A percentile compares a stretch with the other conserved stretches of the same genome.
These are phyloP conservation scores for Epinotia brunnichana DNA, from an alignment of 2,888 invertebrate genomes.

Conservation along the genomic window DNA sequence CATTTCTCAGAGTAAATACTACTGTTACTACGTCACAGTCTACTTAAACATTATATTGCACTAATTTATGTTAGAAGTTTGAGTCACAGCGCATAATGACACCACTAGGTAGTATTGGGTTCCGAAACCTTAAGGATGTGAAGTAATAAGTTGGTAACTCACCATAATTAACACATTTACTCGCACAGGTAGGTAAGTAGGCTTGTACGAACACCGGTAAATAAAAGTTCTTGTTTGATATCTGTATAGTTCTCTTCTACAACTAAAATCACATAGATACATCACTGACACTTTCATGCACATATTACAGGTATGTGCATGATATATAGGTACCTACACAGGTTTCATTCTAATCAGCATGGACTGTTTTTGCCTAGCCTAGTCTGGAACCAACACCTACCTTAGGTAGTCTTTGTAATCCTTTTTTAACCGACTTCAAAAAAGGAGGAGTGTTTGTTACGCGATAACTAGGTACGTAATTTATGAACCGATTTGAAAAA, in stretches of 20 bases:
- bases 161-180: constrained; percentile 15
- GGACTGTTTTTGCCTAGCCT: too few relatives aligned
- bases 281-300: too few relatives aligned
- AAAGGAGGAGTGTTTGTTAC: too few relatives aligned
- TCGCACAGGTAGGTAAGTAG: background rate
- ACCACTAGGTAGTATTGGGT: constrained; percentile 15
- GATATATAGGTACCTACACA: too few relatives aligned
- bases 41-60: constrained; percentile 30
- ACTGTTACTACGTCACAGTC: constrained; percentile 33
- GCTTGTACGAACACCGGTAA: background rate
- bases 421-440: too few relatives aligned
- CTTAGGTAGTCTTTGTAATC: too few relatives aligned
- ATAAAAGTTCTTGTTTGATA: background rate
- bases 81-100: constrained; percentile 20
- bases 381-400: too few relatives aligned
- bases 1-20: constrained; percentile 19
- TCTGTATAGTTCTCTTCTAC: background rate
- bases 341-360: too few relatives aligned
- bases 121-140: constrained; percentile 32
- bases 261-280: too few relatives aligned
- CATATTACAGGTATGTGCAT: too few relatives aligned
- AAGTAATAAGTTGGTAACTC: constrained; percentile 2
- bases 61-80: constrained; percentile 10
- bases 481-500: too few relatives aligned
- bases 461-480: too few relatives aligned